A percentile compares a stretch with the other conserved stretches of the same genome.
phyloP scores from a whole-genome alignment of 2,888 invertebrate species.

The Crematogaster levior region DNA sequence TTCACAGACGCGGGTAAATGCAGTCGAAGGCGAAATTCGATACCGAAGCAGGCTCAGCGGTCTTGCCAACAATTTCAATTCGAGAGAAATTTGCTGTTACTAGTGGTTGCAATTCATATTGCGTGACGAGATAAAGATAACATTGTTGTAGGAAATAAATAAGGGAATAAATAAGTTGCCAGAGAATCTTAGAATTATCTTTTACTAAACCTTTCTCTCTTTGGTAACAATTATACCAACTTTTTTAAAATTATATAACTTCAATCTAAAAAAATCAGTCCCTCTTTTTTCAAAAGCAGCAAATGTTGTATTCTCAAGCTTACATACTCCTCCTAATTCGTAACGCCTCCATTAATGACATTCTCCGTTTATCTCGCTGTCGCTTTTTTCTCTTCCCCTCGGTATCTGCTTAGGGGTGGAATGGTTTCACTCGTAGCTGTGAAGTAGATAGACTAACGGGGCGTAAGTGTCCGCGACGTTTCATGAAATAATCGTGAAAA shows the following conservation, averaged over 20 bases:
- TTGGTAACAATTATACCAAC: background rate
- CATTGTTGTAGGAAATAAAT: background rate
- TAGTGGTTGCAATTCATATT: background rate
- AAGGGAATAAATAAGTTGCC: too few species aligned
- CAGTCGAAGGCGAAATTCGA: constrained; percentile 37
- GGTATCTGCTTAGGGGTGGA: background rate
- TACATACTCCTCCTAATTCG: background rate
- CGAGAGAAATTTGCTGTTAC: constrained; percentile 21
- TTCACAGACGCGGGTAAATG: constrained; percentile 16
- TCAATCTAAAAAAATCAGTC: background rate
- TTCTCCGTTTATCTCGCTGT: background rate
- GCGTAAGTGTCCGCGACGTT: constrained; percentile 51
- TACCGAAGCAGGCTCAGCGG: constrained; percentile 11
- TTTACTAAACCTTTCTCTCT: background rate
- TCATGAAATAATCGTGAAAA: constrained; percentile 57
- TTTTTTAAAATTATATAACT: background rate
- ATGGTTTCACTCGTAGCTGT: constrained; percentile 16
- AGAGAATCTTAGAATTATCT: background rate
- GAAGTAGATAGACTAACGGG: constrained; percentile 31
- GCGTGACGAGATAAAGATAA: background rate
- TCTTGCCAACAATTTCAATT: constrained; percentile 31
- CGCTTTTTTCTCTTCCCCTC: background rate
- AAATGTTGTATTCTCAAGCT: background rate
- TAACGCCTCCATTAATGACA: background rate
- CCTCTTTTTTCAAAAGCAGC: background rate